These are phyloP conservation scores for Alauda arvensis DNA, from an alignment of 2,797 vertebrate species.

Conservation along the genomic window DNA sequence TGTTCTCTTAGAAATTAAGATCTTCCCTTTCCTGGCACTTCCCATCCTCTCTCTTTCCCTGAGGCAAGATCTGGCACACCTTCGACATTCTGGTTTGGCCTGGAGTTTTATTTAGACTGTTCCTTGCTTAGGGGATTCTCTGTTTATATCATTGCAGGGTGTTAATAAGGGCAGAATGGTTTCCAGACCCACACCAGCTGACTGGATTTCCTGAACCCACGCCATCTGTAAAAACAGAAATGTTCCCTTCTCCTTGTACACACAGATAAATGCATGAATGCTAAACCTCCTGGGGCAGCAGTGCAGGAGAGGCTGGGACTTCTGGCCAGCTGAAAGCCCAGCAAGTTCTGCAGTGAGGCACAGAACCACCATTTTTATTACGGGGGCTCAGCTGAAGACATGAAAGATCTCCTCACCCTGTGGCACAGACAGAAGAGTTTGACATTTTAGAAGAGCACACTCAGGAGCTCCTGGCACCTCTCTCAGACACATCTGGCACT, in stretches of 20 bases:
- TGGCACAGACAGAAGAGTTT: not conserved
- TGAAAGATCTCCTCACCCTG: not conserved
- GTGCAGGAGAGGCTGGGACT: not conserved
- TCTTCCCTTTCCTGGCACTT: slow-evolving; percentile 47
- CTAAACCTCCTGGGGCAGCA: not conserved
- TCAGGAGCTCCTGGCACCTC: slow-evolving; percentile 11
- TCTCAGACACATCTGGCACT: slow-evolving; percentile 4
- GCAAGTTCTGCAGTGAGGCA: not conserved
- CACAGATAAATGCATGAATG: slow-evolving; percentile 41
- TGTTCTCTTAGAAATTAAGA: slow-evolving; percentile 35
- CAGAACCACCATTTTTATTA: not conserved
- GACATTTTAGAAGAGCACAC: slow-evolving; percentile 6
- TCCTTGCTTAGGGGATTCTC: slow-evolving; percentile 63
- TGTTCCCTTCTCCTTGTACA: slow-evolving; percentile 45
- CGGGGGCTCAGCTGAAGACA: not conserved
- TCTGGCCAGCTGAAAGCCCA: slow-evolving; percentile 14
- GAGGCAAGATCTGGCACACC: slow-evolving; percentile 59
- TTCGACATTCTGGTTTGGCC: slow-evolving; percentile 56
- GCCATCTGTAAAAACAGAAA: slow-evolving; percentile 63
- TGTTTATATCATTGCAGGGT: slow-evolving; percentile 59
- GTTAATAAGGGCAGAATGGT: slow-evolving; percentile 65
- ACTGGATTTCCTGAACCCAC: slow-evolving; percentile 58
- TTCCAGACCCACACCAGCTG: slow-evolving; percentile 63
- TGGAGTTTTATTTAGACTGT: slow-evolving; percentile 61
- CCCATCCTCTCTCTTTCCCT: not conserved